Evolutionary conservation across 2,888 invertebrate genomes (phyloP), one percentile per base, ranked within the genome.

Genomic region (Hypercompe scribonia): DNA sequence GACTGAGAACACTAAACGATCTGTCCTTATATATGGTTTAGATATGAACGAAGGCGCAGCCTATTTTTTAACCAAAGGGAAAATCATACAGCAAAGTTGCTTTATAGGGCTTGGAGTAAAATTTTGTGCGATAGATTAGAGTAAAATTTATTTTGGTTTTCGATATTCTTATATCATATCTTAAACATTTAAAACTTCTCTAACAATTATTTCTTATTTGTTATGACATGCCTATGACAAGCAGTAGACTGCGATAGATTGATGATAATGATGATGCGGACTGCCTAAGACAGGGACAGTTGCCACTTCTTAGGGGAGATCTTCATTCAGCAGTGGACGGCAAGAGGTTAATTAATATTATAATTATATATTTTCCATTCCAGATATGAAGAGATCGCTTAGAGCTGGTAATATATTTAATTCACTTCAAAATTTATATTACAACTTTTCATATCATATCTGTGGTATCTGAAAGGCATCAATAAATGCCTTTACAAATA

Each of bases 361-460:
- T 13, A 21, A 15, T 58, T 28, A 61, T 28, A 42, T 46, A 28
- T 58, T 50, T 68, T 58, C 18, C 15, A 0, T 68, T 69, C 31
- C 69, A 69, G 69, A 31, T 39, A 24, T 69, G 1, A 28, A 10
- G 39, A 61, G 69, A 13, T 10, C 69, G 1, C 24, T 61, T 39
- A 69, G 24, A 69, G 69, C 61, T 39, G 69, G 69, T 69, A 69
- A 69, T 68, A 28, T 58, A 28, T 36, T 28, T 46, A 33, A 3
- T 46, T 28, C 1, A 46, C 8, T 65, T 65, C 7, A 42, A 28
- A 39, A 39, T 28, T 58, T 31, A 8, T 11, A 18, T 42, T 42
- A 42, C 0, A 28, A 21, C 13, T 15, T 58, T 31, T 15, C 15
- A 8, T 13, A 58, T 13, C 3, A 1, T n/a, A 15, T 58, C 28